phyloP scores from a whole-genome alignment of 2,888 invertebrate species.

The Ochropleura leucogaster region DNA sequence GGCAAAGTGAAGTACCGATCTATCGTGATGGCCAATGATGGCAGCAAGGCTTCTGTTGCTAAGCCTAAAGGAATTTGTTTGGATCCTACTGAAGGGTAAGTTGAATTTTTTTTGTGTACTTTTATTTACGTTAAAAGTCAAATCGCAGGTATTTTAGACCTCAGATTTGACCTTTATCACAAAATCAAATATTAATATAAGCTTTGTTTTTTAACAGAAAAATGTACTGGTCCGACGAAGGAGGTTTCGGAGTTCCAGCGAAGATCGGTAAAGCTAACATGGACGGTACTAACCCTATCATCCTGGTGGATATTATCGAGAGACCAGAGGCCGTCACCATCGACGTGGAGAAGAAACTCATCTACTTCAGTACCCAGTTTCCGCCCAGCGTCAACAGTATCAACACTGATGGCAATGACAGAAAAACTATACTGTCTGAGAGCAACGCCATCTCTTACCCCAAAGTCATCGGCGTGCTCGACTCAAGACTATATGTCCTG shows the following conservation, averaged over 20 bases:
- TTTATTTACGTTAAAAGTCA: not conserved
- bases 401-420: constrained; percentile 93
- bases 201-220: constrained; percentile 87
- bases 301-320: constrained; percentile 93
- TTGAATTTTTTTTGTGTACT: constrained; percentile 48
- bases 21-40: constrained; percentile 97
- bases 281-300: constrained; percentile 96
- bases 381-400: constrained; percentile 93
- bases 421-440: constrained; percentile 92
- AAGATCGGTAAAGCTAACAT: constrained; percentile 98
- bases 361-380: constrained; percentile 97
- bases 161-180: not conserved
- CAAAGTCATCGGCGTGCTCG: constrained; percentile 95
- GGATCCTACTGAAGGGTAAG: constrained; percentile 97
- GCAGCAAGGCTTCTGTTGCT: constrained; percentile 95
- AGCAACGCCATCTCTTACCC: constrained; percentile 94
- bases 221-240: constrained; percentile 99
- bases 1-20: constrained; percentile 96
- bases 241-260: constrained; percentile 96
- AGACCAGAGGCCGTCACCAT: constrained; percentile 96
- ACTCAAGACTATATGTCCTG: constrained; percentile 95
- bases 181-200: not conserved
- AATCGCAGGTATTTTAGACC: not conserved
- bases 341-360: constrained; percentile 94
- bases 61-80: constrained; percentile 96